phyloP scores from a whole-genome alignment of 1,140 invertebrate species.

The Drosophila arizonae region DNA sequence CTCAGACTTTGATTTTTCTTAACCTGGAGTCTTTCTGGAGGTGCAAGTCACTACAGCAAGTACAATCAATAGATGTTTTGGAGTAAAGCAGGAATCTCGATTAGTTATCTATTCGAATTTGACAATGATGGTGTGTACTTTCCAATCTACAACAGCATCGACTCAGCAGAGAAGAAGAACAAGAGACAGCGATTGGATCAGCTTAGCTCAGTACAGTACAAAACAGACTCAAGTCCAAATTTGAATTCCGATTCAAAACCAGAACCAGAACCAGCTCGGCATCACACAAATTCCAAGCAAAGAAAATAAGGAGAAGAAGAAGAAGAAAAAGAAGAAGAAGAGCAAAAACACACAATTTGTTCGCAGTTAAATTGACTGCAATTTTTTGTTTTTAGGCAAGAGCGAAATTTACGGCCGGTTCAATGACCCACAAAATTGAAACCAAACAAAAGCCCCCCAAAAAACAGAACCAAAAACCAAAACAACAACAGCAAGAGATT shows the following conservation, averaged over 20 bases:
- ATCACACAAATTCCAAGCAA: conserved; percentile 56
- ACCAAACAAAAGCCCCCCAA: conserved; percentile 64
- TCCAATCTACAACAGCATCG: no score
- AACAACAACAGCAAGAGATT: conserved; percentile 64
- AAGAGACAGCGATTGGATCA: neutral
- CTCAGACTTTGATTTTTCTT: no score
- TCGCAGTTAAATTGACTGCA: conserved; percentile 65
- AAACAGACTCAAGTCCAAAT: neutral
- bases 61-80: no score
- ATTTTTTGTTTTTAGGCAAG: conserved; percentile 78
- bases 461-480: conserved; percentile 40
- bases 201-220: neutral
- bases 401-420: conserved; percentile 54
- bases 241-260: neutral
- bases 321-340: no score
- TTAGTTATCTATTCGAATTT: no score
- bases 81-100: no score
- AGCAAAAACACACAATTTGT: conserved; percentile 31
- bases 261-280: neutral
- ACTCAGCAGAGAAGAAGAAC: no score
- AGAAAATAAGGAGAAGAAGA: conserved; percentile 18
- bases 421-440: conserved; percentile 69
- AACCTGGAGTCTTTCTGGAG: no score
- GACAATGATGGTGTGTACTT: no score
- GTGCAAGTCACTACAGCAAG: no score